These are phyloP conservation scores for Sisyra terminalis DNA, from an alignment of 2,888 invertebrate species.

Conservation along the genomic window DNA sequence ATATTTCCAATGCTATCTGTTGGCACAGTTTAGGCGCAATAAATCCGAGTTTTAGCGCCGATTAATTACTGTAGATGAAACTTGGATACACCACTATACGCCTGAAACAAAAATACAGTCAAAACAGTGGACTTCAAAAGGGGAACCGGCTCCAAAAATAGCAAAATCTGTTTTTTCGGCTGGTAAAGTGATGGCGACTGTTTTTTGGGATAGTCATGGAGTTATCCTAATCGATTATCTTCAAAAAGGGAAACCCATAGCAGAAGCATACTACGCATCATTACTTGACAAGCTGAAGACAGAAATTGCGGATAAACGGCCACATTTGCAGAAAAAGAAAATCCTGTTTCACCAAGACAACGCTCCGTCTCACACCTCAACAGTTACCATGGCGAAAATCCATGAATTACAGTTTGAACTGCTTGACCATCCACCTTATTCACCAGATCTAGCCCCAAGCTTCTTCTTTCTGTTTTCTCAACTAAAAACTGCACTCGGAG, in stretches of 20 bases:
- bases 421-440: constrained; percentile 11
- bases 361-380: constrained; percentile 9
- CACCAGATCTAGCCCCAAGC: constrained; percentile 12
- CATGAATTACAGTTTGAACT: constrained; percentile 11
- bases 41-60: constrained; percentile 15
- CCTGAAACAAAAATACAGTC: constrained; percentile 14
- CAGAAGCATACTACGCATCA: constrained; percentile 10
- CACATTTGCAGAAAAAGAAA: constrained; percentile 13
- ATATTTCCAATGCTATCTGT: constrained; percentile 10
- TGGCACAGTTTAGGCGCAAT: constrained; percentile 11
- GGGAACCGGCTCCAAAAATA: constrained; percentile 12
- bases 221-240: constrained; percentile 8
- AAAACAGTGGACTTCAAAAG: constrained; percentile 10
- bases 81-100: constrained; percentile 14
- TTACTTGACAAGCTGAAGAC: constrained; percentile 8
- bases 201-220: constrained; percentile 14
- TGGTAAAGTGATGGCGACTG: constrained; percentile 13
- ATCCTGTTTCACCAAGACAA: constrained; percentile 13
- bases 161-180: constrained; percentile 11
- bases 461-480: too few relatives aligned
- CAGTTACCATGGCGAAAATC: constrained; percentile 3
- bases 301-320: constrained; percentile 11
- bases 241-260: constrained; percentile 12
- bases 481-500: too few relatives aligned
- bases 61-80: constrained; percentile 17